Conservation (phyloP, 2,888 invertebrate species). For the Diabrotica balteata region DNA sequence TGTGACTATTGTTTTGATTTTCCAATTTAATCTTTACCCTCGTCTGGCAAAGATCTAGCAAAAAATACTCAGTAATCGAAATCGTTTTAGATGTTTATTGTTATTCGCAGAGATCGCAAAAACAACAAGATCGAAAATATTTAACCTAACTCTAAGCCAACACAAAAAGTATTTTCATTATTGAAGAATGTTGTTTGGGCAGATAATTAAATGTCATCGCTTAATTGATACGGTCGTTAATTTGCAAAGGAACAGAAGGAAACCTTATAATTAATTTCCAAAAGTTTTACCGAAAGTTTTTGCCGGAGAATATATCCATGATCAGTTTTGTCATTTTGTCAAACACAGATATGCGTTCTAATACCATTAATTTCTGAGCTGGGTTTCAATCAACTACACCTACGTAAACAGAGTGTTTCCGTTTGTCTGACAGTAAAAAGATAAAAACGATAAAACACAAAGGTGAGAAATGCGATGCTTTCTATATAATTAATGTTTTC, state of each 20-base stretch:
- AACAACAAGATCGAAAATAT: too few relatives aligned
- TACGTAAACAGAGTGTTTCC: too few relatives aligned
- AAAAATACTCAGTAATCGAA: constrained; percentile 3
- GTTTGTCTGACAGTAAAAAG: too few relatives aligned
- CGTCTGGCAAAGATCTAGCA: too few relatives aligned
- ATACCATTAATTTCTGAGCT: background rate
- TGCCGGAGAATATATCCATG: background rate
- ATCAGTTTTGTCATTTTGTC: background rate
- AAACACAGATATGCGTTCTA: background rate
- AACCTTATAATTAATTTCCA: constrained; percentile 6
- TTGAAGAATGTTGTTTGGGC: background rate
- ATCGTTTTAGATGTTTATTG: constrained; percentile 6
- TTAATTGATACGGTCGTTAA: background rate
- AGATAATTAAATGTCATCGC: constrained; percentile 5
- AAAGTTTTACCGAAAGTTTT: constrained; percentile 6
- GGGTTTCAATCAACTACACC: too few relatives aligned
- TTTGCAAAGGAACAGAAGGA: background rate
- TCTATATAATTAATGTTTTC: too few relatives aligned
- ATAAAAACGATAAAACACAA: too few relatives aligned
- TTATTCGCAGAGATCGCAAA: too few relatives aligned
- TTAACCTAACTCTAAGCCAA: too few relatives aligned
- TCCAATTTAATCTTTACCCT: too few relatives aligned
- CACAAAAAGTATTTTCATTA: constrained; percentile 2
- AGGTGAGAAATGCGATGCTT: too few relatives aligned
- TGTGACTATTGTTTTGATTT: too few relatives aligned